Evolutionary conservation across 2,113 vertebrate genomes (phyloP).

Genomic region (Neopipo cinnamomea): DNA sequence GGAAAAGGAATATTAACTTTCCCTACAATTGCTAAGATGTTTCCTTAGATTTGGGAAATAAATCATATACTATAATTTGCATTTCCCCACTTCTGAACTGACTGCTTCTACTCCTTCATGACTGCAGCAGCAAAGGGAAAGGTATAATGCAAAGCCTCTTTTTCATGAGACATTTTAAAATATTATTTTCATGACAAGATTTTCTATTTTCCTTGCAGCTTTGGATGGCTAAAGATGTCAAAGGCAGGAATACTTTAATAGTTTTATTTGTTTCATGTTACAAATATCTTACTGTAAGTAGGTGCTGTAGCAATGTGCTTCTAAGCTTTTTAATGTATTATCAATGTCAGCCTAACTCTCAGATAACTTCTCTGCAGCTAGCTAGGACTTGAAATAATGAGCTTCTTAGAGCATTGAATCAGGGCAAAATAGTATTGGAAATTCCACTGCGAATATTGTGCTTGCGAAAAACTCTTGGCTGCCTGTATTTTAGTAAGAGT

Average conservation of each 20-base stretch:
- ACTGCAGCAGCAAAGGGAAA: neutral
- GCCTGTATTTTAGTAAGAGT: constrained; percentile 38
- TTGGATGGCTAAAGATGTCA: constrained; percentile 1
- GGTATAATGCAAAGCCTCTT: neutral
- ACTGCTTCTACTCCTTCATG: neutral
- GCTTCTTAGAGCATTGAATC: constrained; percentile 22
- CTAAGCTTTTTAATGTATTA: constrained; percentile 36
- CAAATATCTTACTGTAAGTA: constrained; percentile 29
- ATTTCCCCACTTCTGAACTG: neutral
- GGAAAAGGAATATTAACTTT: neutral
- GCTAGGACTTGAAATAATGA: constrained; percentile 32
- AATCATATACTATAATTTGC: neutral
- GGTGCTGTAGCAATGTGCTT: neutral
- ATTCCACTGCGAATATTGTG: constrained; percentile 39
- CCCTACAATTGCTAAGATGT: neutral
- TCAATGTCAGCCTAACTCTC: constrained; percentile 10
- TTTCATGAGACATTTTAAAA: neutral
- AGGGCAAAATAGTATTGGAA: constrained; percentile 18
- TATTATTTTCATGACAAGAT: neutral
- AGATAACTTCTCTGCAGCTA: constrained; percentile 4
- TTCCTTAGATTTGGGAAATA: neutral
- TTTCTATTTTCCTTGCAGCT: neutral
- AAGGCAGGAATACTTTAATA: constrained; percentile 14
- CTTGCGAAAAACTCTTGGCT: constrained; percentile 46
- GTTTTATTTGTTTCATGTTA: constrained; percentile 42